A percentile compares a stretch with the other conserved stretches of the same genome.
Conservation (phyloP, 1,140 invertebrate species). For the Hylyphantes graminicola region DNA sequence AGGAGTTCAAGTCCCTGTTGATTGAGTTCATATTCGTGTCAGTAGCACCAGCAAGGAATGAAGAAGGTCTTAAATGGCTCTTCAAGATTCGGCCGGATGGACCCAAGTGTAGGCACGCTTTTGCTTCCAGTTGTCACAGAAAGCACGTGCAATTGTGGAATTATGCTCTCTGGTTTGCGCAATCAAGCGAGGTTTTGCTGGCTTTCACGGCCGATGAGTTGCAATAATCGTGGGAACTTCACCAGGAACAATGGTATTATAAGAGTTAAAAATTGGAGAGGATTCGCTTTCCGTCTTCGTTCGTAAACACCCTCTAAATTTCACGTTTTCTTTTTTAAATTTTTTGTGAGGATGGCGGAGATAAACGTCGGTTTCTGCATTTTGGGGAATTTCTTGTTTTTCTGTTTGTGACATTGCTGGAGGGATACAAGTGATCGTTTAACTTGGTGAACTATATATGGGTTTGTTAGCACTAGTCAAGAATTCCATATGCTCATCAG, state of each 20-base stretch:
- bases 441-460: too few relatives aligned
- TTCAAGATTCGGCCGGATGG: neutral
- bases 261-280: conserved; percentile 25
- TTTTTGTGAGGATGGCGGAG: neutral
- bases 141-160: conserved; percentile 47
- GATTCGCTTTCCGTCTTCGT: conserved; percentile 25
- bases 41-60: conserved; percentile 38
- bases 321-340: conserved; percentile 28
- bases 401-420: too few relatives aligned
- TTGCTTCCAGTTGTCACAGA: conserved; percentile 41
- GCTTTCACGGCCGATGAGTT: conserved; percentile 23
- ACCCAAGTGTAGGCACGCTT: conserved; percentile 16
- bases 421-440: too few relatives aligned
- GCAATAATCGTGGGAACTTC: conserved; percentile 43
- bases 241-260: conserved; percentile 34
- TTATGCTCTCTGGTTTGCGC: conserved; percentile 56
- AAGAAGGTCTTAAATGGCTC: conserved; percentile 33
- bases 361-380: too few relatives aligned
- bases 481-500: too few relatives aligned
- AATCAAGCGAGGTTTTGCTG: conserved; percentile 14
- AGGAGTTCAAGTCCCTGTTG: conserved; percentile 13
- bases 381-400: too few relatives aligned
- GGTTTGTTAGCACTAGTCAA: too few relatives aligned
- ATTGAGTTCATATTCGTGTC: conserved; percentile 46
- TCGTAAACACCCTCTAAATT: conserved; percentile 23